phyloP scores from a whole-genome alignment of 2,797 vertebrate species.

The Fundulus diaphanus region DNA sequence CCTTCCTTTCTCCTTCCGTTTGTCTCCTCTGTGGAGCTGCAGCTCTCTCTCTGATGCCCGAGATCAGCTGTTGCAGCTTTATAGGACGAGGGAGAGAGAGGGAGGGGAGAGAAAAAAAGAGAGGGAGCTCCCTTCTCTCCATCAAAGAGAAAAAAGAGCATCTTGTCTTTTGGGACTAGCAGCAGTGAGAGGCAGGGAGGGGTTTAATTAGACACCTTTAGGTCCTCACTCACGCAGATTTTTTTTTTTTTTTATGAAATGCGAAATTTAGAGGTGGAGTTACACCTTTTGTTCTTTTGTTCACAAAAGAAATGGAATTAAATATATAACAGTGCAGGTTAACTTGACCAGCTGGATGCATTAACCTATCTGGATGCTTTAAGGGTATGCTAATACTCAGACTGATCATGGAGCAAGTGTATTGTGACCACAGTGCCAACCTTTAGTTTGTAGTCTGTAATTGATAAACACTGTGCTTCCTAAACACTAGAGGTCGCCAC shows the following conservation, averaged over 20 bases:
- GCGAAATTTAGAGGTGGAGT: constrained; percentile 12
- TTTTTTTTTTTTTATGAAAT: constrained; percentile 41
- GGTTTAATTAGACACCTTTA: constrained; percentile 62
- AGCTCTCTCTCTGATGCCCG: constrained; percentile 64
- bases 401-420: no score
- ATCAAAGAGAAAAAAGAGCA: constrained; percentile 61
- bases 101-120: constrained; percentile 16
- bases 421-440: not conserved
- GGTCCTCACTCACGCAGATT: constrained; percentile 43
- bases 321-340: not conserved
- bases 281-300: not conserved
- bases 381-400: not conserved
- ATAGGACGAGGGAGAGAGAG: constrained; percentile 42
- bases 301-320: not conserved
- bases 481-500: not conserved
- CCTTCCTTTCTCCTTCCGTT: constrained; percentile 17
- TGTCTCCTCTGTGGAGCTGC: constrained; percentile 52
- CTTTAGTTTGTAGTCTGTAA: no score
- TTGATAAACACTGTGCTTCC: not conserved
- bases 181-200: constrained; percentile 42
- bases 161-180: constrained; percentile 68
- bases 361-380: not conserved
- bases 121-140: constrained; percentile 65
- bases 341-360: no score
- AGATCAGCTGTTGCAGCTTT: constrained; percentile 77